Conservation (phyloP, 2,888 invertebrate species). For the Strigamia crassipes region DNA sequence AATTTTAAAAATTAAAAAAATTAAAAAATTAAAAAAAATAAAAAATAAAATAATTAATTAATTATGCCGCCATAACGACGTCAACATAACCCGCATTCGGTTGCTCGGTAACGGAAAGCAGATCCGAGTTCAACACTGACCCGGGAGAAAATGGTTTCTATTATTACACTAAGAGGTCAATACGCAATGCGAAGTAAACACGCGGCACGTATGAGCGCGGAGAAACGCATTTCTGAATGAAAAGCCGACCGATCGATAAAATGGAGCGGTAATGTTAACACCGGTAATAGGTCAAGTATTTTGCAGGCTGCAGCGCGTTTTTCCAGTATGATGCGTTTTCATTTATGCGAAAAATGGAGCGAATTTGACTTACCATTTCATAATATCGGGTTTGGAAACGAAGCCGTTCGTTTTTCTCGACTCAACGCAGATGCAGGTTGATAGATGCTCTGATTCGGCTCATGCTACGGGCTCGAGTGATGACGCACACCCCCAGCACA, state of each 20-base stretch:
- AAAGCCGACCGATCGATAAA: slow-evolving; percentile 7
- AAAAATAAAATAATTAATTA: background rate
- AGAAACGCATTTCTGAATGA: background rate
- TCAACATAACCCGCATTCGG: background rate
- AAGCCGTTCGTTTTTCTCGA: background rate
- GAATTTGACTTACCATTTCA: background rate
- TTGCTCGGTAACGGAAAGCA: background rate
- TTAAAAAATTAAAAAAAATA: too few relatives aligned
- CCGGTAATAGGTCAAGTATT: background rate
- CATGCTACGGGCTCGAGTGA: slow-evolving; percentile 31
- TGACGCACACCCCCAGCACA: slow-evolving; percentile 1
- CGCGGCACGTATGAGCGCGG: background rate
- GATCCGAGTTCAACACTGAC: background rate
- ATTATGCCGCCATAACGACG: background rate
- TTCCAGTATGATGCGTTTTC: background rate
- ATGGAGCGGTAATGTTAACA: background rate
- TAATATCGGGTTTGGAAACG: background rate
- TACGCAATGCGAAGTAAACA: background rate
- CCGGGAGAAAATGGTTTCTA: background rate
- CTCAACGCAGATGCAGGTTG: background rate
- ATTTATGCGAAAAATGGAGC: background rate
- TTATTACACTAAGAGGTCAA: background rate
- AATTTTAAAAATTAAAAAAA: too few relatives aligned
- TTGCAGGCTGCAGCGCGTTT: background rate
- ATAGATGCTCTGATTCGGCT: background rate